phyloP scores from a whole-genome alignment of 2,113 vertebrate genomes.

The Danio rerio region DNA sequence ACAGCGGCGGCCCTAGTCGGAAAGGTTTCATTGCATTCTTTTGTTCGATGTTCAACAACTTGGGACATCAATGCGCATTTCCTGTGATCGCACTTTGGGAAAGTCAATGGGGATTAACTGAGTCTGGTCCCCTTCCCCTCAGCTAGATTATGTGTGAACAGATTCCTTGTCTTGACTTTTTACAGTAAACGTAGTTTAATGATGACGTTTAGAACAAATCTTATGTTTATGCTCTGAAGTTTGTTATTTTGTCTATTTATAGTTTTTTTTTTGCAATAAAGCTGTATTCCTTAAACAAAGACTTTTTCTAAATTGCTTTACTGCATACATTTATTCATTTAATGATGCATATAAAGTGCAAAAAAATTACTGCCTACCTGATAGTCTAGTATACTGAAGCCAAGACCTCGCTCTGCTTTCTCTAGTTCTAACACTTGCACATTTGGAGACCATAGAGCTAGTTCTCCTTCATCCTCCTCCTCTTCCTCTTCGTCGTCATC shows the following conservation, averaged over 20 bases:
- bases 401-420: conserved; percentile 87
- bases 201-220: neutral
- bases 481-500: conserved; percentile 53
- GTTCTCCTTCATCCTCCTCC: conserved; percentile 80
- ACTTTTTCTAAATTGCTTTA: no score
- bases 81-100: conserved; percentile 36
- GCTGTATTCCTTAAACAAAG: neutral
- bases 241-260: conserved; percentile 23
- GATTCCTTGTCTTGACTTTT: neutral
- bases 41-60: conserved; percentile 49
- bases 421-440: conserved; percentile 84
- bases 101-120: conserved; percentile 45
- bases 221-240: no score
- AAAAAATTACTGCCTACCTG: conserved; percentile 80
- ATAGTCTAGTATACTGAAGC: conserved; percentile 98
- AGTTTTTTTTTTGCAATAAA: neutral
- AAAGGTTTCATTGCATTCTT: conserved; percentile 35
- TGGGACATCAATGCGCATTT: conserved; percentile 46
- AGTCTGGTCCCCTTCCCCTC: conserved; percentile 13
- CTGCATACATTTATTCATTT: neutral
- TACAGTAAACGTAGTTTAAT: neutral
- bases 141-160: conserved; percentile 8
- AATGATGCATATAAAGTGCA: no score
- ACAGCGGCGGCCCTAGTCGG: conserved; percentile 42
- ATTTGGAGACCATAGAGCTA: conserved; percentile 91